Base-by-base conservation (phyloP, 2,797 vertebrate species). In the Lagocephalus sceleratus region DNA sequence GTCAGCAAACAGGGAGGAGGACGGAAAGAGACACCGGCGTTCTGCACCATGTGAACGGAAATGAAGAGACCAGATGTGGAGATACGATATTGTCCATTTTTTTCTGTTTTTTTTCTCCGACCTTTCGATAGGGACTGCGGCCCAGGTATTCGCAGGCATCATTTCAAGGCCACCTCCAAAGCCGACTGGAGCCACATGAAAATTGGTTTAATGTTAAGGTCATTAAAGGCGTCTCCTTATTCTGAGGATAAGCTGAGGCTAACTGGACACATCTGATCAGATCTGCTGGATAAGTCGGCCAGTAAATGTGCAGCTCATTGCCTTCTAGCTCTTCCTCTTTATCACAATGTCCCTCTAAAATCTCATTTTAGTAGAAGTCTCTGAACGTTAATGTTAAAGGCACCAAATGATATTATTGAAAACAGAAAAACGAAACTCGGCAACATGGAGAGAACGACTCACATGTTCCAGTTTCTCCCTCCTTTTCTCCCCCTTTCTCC, bases 221-320 rank as follows among this genome's bases (percentile, higher is more conserved):
- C 68, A 85, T 88, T 86, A 87, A 76, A 62, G 8, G 40, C 70
- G 81, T 77, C 80, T 79, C 66, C 73, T 81, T 54, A 77, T 78
- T 70, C 70, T 51, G 67, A 1, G 63, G 81, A 83, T 88, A 75
- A 88, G 47, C 84, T 73, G 63, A 63, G 73, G 81, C 81, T 85
- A 85, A 79, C 77, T 57, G 75, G 65, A 54, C 78, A 79, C 81
- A 75, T 84, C 78, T 87, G 80, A 87, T 76, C 80, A 75, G 77
- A 83, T 84, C 42, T 52, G 51, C 11, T 50, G 78, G 82, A 87
- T 88, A 85, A 86, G 61, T 60, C 16, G 57, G 51, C 64, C 65
- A 69, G 75, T 71, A 67, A 63, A 52, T 56, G 62, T 29, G 66
- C 46, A 47, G 74, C 58, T 63, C 59, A 25, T 54, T 71, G 53